Percentiles rank a stretch among this genome's conserved stretches.
phyloP scores from a whole-genome alignment of 2,888 invertebrate species.

The Loripinus fragilis region DNA sequence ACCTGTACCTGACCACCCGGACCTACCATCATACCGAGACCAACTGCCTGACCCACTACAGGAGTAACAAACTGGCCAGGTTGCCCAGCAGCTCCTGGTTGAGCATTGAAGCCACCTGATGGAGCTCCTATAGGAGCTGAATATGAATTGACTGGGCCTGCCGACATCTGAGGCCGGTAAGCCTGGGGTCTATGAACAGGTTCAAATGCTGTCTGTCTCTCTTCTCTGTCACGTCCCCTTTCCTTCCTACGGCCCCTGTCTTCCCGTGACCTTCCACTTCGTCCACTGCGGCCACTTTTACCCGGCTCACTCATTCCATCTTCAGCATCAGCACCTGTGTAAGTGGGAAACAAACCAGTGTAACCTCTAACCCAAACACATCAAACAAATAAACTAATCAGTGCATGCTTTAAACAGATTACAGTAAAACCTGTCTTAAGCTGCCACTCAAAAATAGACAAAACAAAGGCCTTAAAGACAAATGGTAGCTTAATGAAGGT shows the following conservation, averaged over 20 bases:
- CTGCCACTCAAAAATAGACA: no score
- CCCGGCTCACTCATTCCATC: slow-evolving; percentile 43
- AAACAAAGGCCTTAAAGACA: no score
- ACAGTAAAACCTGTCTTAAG: no score
- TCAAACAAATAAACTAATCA: slow-evolving; percentile 10
- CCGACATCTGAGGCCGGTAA: slow-evolving; percentile 59
- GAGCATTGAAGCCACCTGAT: neutral
- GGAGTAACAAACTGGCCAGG: slow-evolving; percentile 2
- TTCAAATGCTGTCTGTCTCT: slow-evolving; percentile 69
- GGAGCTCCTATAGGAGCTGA: slow-evolving; percentile 43
- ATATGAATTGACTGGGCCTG: slow-evolving; percentile 46
- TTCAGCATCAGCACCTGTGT: slow-evolving; percentile 52
- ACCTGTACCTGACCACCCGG: slow-evolving; percentile 11
- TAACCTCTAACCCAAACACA: slow-evolving; percentile 30
- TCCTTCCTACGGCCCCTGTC: slow-evolving; percentile 24
- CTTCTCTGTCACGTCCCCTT: slow-evolving; percentile 37
- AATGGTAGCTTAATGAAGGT: no score
- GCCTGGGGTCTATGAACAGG: slow-evolving; percentile 69
- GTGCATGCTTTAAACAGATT: neutral
- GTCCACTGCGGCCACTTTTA: slow-evolving; percentile 53
- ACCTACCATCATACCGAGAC: slow-evolving; percentile 31
- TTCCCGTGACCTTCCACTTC: slow-evolving; percentile 41
- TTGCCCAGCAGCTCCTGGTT: neutral
- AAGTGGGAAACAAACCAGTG: slow-evolving; percentile 29
- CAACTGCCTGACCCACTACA: slow-evolving; percentile 21